These are phyloP conservation scores for Melipona beecheii DNA, from an alignment of 2,888 invertebrate species.

Conservation along the genomic window DNA sequence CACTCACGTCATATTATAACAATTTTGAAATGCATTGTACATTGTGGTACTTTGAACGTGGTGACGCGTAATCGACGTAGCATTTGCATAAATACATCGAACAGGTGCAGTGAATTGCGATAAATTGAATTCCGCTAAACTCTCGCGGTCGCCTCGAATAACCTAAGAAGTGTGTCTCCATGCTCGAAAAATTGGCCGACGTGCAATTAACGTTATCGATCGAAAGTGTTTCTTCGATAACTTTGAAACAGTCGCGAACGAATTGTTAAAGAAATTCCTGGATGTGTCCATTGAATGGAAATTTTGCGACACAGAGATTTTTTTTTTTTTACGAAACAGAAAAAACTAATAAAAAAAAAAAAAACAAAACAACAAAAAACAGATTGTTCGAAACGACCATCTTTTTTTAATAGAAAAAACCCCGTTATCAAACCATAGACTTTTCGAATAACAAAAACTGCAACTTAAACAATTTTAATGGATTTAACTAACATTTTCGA, in stretches of 20 bases:
- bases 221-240: too few relatives aligned
- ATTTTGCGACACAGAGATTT: too few relatives aligned
- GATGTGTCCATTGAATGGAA: too few relatives aligned
- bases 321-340: too few relatives aligned
- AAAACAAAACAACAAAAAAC: neutral
- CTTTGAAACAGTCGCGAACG: too few relatives aligned
- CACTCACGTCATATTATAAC: constrained; percentile 6
- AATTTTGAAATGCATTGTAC: constrained; percentile 26
- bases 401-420: neutral
- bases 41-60: constrained; percentile 25
- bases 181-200: neutral
- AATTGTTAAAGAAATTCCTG: too few relatives aligned
- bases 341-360: too few relatives aligned
- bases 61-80: constrained; percentile 51
- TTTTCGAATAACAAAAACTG: neutral
- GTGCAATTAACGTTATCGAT: too few relatives aligned
- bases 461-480: neutral
- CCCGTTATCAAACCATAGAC: too few relatives aligned
- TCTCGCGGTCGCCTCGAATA: constrained; percentile 22
- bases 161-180: neutral
- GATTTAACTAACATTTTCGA: neutral
- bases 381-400: neutral
- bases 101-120: constrained; percentile 54
- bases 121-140: constrained; percentile 40
- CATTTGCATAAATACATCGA: constrained; percentile 63